A percentile compares a stretch with the other conserved stretches of the same genome.
These are phyloP conservation scores for Brachyhypopomus gauderio DNA, from an alignment of 2,113 vertebrate genomes.

Conservation along the genomic window DNA sequence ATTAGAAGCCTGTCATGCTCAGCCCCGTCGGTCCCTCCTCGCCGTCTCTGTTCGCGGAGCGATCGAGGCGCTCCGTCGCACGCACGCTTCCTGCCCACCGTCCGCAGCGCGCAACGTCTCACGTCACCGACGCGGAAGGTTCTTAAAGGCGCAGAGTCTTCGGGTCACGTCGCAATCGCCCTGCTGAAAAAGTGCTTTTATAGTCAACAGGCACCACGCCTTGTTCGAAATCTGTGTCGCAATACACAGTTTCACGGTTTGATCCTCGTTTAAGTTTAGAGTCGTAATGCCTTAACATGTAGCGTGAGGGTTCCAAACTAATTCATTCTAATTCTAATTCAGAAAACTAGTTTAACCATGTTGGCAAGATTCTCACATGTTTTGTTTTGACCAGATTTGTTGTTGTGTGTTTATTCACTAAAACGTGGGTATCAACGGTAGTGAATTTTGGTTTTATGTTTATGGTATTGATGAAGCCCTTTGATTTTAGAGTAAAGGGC, in stretches of 20 bases:
- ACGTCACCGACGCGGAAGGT: slow-evolving; percentile 63
- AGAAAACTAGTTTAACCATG: too few relatives aligned
- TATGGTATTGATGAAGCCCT: too few relatives aligned
- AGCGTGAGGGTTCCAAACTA: too few relatives aligned
- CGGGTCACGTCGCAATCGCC: slow-evolving; percentile 33
- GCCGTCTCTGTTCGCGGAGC: slow-evolving; percentile 68
- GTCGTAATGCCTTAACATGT: too few relatives aligned
- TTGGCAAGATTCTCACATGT: too few relatives aligned
- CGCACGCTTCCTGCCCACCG: slow-evolving; percentile 67
- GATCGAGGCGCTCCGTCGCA: slow-evolving; percentile 55
- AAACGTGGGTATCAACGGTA: too few relatives aligned
- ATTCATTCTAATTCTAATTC: too few relatives aligned
- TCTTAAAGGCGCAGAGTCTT: slow-evolving; percentile 75
- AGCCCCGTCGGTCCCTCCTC: slow-evolving; percentile 58
- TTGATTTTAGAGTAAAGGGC: too few relatives aligned
- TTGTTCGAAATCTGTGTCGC: slow-evolving; percentile 15
- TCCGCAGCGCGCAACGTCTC: slow-evolving; percentile 63
- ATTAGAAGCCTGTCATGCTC: slow-evolving; percentile 67
- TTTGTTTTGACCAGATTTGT: too few relatives aligned
- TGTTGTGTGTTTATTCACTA: too few relatives aligned
- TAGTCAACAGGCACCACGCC: slow-evolving; percentile 44
- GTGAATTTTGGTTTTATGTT: too few relatives aligned
- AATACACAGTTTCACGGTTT: slow-evolving; percentile 11
- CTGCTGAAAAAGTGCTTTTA: neutral
- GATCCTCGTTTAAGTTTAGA: too few relatives aligned